These are phyloP conservation scores for Melanophora roralis DNA, from an alignment of 2,888 invertebrate species.

Conservation along the genomic window DNA sequence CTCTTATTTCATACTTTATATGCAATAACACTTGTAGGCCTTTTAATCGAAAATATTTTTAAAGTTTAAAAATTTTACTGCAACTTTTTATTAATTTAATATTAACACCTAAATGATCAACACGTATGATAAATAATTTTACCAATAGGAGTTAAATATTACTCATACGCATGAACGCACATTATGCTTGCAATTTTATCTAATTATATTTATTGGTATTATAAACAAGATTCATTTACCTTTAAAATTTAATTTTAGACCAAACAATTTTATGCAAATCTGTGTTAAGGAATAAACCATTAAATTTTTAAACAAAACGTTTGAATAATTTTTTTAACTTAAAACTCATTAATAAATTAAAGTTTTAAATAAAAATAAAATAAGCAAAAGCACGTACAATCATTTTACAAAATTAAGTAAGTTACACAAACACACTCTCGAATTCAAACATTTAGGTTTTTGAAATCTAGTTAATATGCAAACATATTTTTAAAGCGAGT, in stretches of 20 bases:
- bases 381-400: constrained; percentile 51
- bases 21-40: too few relatives aligned
- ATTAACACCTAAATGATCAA: background rate
- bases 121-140: background rate
- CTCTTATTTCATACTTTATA: too few relatives aligned
- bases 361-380: constrained; percentile 55
- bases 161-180: background rate
- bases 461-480: constrained; percentile 39
- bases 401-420: constrained; percentile 46
- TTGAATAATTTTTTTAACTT: constrained; percentile 31
- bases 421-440: constrained; percentile 15
- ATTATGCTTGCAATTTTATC: too few relatives aligned
- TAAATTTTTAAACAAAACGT: background rate
- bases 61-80: too few relatives aligned
- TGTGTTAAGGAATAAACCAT: background rate
- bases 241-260: constrained; percentile 36
- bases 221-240: constrained; percentile 42
- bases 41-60: too few relatives aligned
- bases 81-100: too few relatives aligned
- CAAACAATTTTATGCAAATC: too few relatives aligned
- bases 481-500: constrained; percentile 30
- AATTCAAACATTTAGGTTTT: constrained; percentile 26
- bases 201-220: too few relatives aligned
- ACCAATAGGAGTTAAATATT: background rate
- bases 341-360: constrained; percentile 58